phyloP scores from a whole-genome alignment of 2,888 invertebrate genomes.

The Eupithecia inturbata region DNA sequence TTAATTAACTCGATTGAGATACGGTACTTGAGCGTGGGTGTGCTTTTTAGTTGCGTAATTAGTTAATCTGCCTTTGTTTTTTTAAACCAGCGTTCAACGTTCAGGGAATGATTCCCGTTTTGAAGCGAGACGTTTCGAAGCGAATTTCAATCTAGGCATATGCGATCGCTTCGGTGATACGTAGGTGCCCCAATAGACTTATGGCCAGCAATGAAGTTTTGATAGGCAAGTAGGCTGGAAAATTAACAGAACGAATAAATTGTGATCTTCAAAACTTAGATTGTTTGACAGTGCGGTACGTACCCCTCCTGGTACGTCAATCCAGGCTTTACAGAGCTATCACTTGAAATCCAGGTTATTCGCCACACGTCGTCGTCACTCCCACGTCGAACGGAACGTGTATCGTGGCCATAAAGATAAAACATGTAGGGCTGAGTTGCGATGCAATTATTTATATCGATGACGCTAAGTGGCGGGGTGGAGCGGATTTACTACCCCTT shows the following conservation, averaged over 20 bases:
- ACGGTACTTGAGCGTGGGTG: constrained; percentile 14
- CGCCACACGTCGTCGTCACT: constrained; percentile 33
- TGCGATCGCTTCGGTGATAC: no score
- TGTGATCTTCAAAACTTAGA: no score
- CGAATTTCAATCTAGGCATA: neutral
- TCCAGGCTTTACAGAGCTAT: neutral
- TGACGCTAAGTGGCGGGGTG: constrained; percentile 23
- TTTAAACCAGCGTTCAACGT: neutral
- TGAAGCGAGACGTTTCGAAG: neutral
- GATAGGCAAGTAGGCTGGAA: no score
- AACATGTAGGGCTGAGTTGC: constrained; percentile 48
- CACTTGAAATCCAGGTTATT: constrained; percentile 12
- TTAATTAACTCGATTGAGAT: constrained; percentile 34
- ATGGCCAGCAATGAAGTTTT: no score
- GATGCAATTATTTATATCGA: constrained; percentile 56
- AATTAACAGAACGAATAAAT: no score
- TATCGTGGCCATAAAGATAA: constrained; percentile 54
- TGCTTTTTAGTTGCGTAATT: constrained; percentile 18
- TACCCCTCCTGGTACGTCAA: neutral
- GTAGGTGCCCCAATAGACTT: no score
- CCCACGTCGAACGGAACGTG: constrained; percentile 39
- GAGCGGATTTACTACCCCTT: constrained; percentile 28
- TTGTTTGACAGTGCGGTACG: neutral
- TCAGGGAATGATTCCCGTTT: neutral
- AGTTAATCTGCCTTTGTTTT: constrained; percentile 10